Base-by-base conservation (phyloP, 1,140 invertebrate genomes). In the Drosophila insularis region DNA sequence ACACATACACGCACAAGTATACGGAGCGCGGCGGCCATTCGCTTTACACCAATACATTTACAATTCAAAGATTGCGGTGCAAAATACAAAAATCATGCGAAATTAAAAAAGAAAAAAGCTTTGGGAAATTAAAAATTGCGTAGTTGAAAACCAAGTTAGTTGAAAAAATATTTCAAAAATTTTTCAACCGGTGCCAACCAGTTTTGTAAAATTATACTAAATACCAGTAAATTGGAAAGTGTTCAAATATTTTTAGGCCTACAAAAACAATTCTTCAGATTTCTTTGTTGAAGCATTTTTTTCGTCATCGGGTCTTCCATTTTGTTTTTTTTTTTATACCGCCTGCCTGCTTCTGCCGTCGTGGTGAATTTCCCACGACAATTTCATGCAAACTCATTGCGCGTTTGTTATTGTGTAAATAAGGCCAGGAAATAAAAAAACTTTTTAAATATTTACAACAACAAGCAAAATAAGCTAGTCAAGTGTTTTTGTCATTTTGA, bases 31-130 rank as follows among this genome's bases (percentile, higher is more conserved):
- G 68, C 81, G 75, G 82, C 79, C 82, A 89, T 89, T 89, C 82
- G 72, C 82, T 50, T 39, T 64, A 75, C 73, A 74, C 73, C 68
- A 56, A 61, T 58, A 72, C 68, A 67, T 65, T 65, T 65, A 81
- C 61, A 56, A 60, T 53, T n/a, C 54, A 63, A 61, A 89, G 77
- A 87, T 89, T 89, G 82, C 84, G 84, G 84, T 89, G 84, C 84
- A 87, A 87, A 87, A 87, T 87, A 87, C 84, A 82, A 87, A 86
- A 84, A 82, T 78, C 76, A 84, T 87, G 80, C 84, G 80, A 87
- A 87, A 63, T 74, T 89, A 35, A 35, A 58, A 58, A 35, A 58
- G 54, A 56, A 56, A 55, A 32, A 46, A 17, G 27, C 27, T 27
- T 27, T 27, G 27, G 14, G 32, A 56, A 58, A 32, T 80, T 80